Evolutionary conservation across 2,888 invertebrate genomes (phyloP).

Genomic region (Cryptus armator): DNA sequence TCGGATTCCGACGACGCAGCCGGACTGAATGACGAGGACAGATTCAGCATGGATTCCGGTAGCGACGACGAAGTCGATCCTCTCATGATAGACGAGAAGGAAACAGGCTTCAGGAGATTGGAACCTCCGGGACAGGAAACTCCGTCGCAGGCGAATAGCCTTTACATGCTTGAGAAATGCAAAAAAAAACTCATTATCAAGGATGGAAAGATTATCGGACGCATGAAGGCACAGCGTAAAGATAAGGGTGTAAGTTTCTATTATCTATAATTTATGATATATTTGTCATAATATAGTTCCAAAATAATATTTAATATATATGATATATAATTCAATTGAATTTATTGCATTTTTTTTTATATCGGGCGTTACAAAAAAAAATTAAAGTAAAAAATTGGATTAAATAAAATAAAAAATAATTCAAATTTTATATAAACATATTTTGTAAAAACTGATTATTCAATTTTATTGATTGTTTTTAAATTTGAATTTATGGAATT

Average conservation of each 20-base stretch:
- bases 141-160: conserved; percentile 86
- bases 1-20: conserved; percentile 81
- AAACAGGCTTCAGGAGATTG: conserved; percentile 86
- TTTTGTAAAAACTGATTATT: neutral
- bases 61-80: conserved; percentile 84
- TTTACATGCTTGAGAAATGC: conserved; percentile 93
- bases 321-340: no score
- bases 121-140: conserved; percentile 85
- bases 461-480: no score
- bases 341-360: no score
- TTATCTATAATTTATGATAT: no score
- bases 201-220: conserved; percentile 89
- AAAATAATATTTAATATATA: no score
- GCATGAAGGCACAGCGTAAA: conserved; percentile 91
- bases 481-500: neutral
- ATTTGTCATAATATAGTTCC: no score
- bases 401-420: no score
- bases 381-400: no score
- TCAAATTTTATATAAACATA: conserved; percentile 39
- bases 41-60: conserved; percentile 80
- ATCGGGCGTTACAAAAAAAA: no score
- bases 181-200: conserved; percentile 90
- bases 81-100: conserved; percentile 83
- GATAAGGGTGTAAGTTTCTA: conserved; percentile 89
- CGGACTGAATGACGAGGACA: conserved; percentile 79